Evolutionary conservation across 2,888 invertebrate species (phyloP).

Genomic region (Opisthograptis luteolata): DNA sequence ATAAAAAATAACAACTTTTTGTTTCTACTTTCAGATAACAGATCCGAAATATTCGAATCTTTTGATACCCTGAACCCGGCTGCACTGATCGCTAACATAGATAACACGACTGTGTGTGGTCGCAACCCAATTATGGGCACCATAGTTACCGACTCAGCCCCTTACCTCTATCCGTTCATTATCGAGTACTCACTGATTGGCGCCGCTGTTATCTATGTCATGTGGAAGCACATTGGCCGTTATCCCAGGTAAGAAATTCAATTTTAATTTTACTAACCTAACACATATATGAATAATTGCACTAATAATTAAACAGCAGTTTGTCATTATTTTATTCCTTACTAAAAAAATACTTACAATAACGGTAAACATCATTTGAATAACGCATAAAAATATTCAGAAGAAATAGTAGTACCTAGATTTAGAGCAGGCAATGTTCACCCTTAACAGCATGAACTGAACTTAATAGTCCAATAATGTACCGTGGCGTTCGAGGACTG

Average conservation of each 20-base stretch:
- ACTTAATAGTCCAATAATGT: constrained; percentile 20
- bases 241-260: constrained; percentile 88
- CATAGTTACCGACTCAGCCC: constrained; percentile 96
- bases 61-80: constrained; percentile 85
- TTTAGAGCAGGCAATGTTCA: too few species aligned
- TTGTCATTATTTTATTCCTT: too few species aligned
- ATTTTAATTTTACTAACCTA: not conserved
- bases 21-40: constrained; percentile 69
- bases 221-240: constrained; percentile 98
- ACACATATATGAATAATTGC: too few species aligned
- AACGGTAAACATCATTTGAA: too few species aligned
- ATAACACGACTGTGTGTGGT: constrained; percentile 87
- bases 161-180: constrained; percentile 97
- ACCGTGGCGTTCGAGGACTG: constrained; percentile 48
- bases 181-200: constrained; percentile 98
- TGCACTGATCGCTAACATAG: constrained; percentile 84
- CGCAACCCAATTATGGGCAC: constrained; percentile 96
- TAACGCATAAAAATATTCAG: too few species aligned
- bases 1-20: not conserved
- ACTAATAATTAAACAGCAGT: too few species aligned
- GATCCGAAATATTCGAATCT: constrained; percentile 81
- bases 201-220: constrained; percentile 96
- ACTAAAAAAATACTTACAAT: too few species aligned
- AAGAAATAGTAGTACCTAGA: too few species aligned
- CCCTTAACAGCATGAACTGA: constrained; percentile 16